Evolutionary conservation across 2,888 invertebrate genomes (phyloP), one percentile per base, ranked within the genome.

Genomic region (Heterodera filipjevi): DNA sequence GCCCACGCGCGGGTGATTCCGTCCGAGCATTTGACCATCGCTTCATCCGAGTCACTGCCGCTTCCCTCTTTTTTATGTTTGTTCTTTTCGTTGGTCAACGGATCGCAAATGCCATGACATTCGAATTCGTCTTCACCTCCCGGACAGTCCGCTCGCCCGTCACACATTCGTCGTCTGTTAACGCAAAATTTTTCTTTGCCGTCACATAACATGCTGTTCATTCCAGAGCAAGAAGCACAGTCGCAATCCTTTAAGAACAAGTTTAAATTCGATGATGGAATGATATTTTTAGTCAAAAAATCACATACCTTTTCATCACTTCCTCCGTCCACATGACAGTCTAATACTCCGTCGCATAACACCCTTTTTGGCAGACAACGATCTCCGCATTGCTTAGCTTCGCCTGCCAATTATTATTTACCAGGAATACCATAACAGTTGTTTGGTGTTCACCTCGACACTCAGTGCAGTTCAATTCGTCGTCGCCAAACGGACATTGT

Each of bases 401-500:
- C 75, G 35, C 49, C 73, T 35, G 22, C 27, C 6, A 6, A 27
- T 27, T 3, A 10, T 27, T 27, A 27, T 8, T 59, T 27, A 10
- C n/a, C 10, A 8, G 8, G n/a, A 49, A 49, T 49, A 16, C n/a
- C n/a, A n/a, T n/a, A n/a, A 53, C 19, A 6, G 6, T 53, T 19
- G 22, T 53, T 19, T 44, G 44, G 12, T 53, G n/a, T 53, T 74
- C 82, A 46, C 73, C 72, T 30, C 30, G 33, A 68, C 84, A 82
- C 27, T 59, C 33, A 30, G 46, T 70, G 77, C 87, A 88, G 74
- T 86, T 84, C 22, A 71, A 66, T 77, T 88, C 88, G 80, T 88
- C 88, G 30, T 85, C 85, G 12, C 82, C 85, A 79, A 84, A 84
- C 5, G 81, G 84, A 70, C 88, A 89, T 49, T 89, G 84, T 1